A percentile compares a stretch with the other conserved stretches of the same genome.
These are phyloP conservation scores for Grapholita molesta DNA, from an alignment of 1,140 invertebrate species.

Conservation along the genomic window DNA sequence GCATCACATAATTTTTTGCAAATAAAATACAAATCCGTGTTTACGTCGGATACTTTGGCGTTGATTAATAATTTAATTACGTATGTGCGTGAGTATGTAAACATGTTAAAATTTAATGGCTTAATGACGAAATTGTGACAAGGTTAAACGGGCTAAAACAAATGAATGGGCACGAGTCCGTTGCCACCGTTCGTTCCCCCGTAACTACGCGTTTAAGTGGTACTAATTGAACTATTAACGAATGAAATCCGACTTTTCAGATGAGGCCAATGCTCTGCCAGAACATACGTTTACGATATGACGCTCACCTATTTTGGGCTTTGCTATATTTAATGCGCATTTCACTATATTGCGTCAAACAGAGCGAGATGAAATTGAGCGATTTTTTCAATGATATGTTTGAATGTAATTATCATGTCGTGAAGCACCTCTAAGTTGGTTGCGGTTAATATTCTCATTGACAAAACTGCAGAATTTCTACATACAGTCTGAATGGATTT, in stretches of 20 bases:
- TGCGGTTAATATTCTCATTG: background rate
- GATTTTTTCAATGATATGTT: background rate
- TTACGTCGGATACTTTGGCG: no score
- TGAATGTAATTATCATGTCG: background rate
- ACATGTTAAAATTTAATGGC: background rate
- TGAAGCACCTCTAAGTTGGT: background rate
- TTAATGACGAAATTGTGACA: background rate
- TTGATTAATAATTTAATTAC: no score
- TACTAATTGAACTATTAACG: constrained; percentile 4
- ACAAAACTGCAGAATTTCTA: no score
- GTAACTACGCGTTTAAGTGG: background rate
- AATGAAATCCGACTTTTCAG: constrained; percentile 10
- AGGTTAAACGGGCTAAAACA: background rate
- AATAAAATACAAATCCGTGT: no score
- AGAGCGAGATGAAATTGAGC: background rate
- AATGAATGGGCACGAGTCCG: background rate
- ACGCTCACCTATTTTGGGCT: constrained; percentile 62
- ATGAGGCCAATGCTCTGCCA: constrained; percentile 32
- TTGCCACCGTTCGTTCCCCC: background rate
- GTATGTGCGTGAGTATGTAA: background rate
- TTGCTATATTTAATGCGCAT: constrained; percentile 44
- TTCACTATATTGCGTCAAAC: constrained; percentile 39
- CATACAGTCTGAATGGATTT: no score
- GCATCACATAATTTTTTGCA: no score
- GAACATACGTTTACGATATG: constrained; percentile 45